phyloP scores from a whole-genome alignment of 2,888 invertebrate species.

The Caenorhabditis sp. region DNA sequence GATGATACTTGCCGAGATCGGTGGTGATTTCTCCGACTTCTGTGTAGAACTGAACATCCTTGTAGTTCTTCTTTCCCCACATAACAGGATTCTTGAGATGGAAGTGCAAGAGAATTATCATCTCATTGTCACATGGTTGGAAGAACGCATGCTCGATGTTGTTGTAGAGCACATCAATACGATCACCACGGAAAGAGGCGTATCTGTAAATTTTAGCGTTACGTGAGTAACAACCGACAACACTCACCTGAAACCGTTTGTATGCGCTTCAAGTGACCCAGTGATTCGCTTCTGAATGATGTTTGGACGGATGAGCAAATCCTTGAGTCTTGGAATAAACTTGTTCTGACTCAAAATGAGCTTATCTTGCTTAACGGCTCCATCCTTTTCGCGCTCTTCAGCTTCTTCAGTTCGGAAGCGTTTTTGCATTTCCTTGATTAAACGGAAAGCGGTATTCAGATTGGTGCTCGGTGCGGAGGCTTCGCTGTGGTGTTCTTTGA shows the following conservation, averaged over 20 bases:
- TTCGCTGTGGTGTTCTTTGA: conserved; percentile 62
- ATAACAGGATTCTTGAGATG: conserved; percentile 99
- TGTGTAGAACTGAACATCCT: conserved; percentile 92
- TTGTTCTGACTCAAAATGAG: conserved; percentile 90
- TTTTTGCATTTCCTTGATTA: conserved; percentile 99
- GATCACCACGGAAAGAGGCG: conserved; percentile 98
- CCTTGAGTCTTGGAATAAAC: conserved; percentile 91
- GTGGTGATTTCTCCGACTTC: conserved; percentile 99
- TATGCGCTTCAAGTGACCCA: conserved; percentile 93
- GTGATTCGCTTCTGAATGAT: conserved; percentile 89
- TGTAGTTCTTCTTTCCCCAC: conserved; percentile 99
- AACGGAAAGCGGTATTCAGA: conserved; percentile 95
- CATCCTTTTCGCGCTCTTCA: conserved; percentile 97
- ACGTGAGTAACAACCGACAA: neutral
- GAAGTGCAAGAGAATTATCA: conserved; percentile 99
- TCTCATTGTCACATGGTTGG: conserved; percentile 94
- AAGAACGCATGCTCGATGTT: conserved; percentile 99
- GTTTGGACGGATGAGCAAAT: conserved; percentile 94
- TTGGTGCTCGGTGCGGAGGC: too few relatives aligned
- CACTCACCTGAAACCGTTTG: conserved; percentile 86
- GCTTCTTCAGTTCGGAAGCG: too few relatives aligned
- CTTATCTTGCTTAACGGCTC: conserved; percentile 98
- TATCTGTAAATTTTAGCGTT: conserved; percentile 86
- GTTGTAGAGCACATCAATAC: conserved; percentile 98
- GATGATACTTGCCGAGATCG: conserved; percentile 98